Conservation (phyloP, 2,888 invertebrate genomes). For the Trilocha varians region DNA sequence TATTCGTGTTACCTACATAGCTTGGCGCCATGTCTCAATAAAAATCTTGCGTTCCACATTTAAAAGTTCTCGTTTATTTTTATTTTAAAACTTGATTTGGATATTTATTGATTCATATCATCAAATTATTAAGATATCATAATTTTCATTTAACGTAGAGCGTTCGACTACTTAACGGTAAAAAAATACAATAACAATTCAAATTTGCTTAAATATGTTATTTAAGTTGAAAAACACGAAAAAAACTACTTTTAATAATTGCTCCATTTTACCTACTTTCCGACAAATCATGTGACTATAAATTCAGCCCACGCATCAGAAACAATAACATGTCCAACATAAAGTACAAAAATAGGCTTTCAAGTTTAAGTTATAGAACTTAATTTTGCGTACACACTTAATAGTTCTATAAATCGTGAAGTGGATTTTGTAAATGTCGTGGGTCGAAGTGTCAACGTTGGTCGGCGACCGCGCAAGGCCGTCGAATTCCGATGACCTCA, state of each 20-base stretch:
- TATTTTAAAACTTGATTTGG: no score
- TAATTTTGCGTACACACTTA: conserved; percentile 14
- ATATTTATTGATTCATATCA: no score
- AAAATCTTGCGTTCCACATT: background rate
- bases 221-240: background rate
- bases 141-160: no score
- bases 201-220: background rate
- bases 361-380: conserved; percentile 12
- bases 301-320: conserved; percentile 19
- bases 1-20: conserved; percentile 12
- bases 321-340: conserved; percentile 10
- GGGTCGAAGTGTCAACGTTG: conserved; percentile 49
- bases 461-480: conserved; percentile 70
- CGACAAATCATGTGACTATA: background rate
- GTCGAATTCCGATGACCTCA: conserved; percentile 64
- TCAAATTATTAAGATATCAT: no score
- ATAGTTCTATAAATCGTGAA: conserved; percentile 22
- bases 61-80: no score
- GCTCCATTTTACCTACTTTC: conserved; percentile 21
- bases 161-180: no score
- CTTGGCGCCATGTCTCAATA: background rate
- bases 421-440: conserved; percentile 40
- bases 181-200: no score
- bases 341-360: conserved; percentile 21
- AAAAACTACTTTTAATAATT: conserved; percentile 4